Base-by-base conservation (phyloP, 1,140 invertebrate genomes). In the Zaprionus lachaisei region DNA sequence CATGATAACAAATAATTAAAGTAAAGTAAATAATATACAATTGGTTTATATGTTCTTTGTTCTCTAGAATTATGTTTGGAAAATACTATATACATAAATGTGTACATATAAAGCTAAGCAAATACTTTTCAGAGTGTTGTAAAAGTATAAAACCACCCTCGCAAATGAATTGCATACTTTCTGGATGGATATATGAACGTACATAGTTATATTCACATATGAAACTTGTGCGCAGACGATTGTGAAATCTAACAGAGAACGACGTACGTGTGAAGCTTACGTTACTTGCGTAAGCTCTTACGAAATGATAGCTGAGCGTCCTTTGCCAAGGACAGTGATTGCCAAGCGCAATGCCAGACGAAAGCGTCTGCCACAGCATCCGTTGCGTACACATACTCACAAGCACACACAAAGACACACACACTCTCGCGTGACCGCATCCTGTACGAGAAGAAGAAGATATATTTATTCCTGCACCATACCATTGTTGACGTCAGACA, bases 271-370 rank as follows among this genome's bases (percentile, higher is more conserved):
- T 51, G 6, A 56, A 57, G 63, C 72, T 80, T 72, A 85, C 85
- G 72, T 69, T 74, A 31, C 81, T 90, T 84, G 70, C 85, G 77
- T 81, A 85, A 90, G 86, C 72, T 60, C 57, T 55, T 38, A 64
- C 65, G 69, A 73, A 89, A 81, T 85, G 54, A 60, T 68, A 49
- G 49, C 72, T 31, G 56, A 73, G 69, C 69, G 84, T 90, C 84
- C 84, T 90, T 83, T 79, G 66, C 63, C 74, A 89, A 89, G 84
- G 84, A 90, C 84, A 51, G 47, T 49, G 17, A 71, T 49, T 81
- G 72, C 60, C 74, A 87, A 87, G 85, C 85, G 84, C 84, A 68
- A 75, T 65, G 72, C 34, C 62, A 57, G 22, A 63, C 22, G n/a
- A 37, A 55, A 61, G 38, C 26, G 7, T 55, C 12, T 6, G 22